A percentile compares a stretch with the other conserved stretches of the same genome.
Evolutionary conservation across 2,797 vertebrate genomes (phyloP).

Genomic region (Spea hammondii): DNA sequence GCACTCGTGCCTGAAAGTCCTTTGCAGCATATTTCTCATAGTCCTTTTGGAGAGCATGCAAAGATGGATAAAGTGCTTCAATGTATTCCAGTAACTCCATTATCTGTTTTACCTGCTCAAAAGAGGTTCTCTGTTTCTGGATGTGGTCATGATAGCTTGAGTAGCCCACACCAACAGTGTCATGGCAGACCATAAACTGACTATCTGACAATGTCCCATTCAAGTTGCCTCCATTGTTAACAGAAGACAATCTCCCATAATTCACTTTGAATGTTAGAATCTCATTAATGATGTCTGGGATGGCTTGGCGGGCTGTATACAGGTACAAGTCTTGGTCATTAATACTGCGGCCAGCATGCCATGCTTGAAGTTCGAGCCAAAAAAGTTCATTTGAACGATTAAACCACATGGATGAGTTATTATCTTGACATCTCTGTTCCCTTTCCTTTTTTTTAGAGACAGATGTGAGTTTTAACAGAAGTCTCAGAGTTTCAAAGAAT

Average conservation of each 20-base stretch:
- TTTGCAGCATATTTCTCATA: constrained; percentile 94
- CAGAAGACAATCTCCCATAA: constrained; percentile 73
- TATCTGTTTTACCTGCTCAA: constrained; percentile 94
- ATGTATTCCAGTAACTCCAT: constrained; percentile 95
- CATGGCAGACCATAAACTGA: constrained; percentile 59
- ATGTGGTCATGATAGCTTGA: constrained; percentile 84
- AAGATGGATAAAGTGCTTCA: constrained; percentile 94
- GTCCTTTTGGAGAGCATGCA: constrained; percentile 95
- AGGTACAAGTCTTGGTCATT: constrained; percentile 92
- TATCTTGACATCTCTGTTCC: constrained; percentile 92
- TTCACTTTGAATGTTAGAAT: constrained; percentile 96
- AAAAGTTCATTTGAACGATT: constrained; percentile 91
- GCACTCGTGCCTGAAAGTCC: constrained; percentile 97
- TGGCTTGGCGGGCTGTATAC: constrained; percentile 92
- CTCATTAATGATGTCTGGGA: constrained; percentile 94
- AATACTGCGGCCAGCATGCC: constrained; percentile 92
- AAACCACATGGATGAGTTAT: constrained; percentile 85
- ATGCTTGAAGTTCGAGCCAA: constrained; percentile 97
- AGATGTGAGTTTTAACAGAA: constrained; percentile 97
- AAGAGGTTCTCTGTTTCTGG: constrained; percentile 87
- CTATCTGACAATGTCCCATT: constrained; percentile 70
- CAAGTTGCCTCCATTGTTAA: constrained; percentile 66
- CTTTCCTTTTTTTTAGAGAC: constrained; percentile 99
- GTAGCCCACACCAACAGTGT: constrained; percentile 68
- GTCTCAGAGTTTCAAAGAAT: constrained; percentile 95